Evolutionary conservation across 2,113 vertebrate species (phyloP), one percentile per base, ranked within the genome.

Genomic region (Gasterosteus nipponicus): DNA sequence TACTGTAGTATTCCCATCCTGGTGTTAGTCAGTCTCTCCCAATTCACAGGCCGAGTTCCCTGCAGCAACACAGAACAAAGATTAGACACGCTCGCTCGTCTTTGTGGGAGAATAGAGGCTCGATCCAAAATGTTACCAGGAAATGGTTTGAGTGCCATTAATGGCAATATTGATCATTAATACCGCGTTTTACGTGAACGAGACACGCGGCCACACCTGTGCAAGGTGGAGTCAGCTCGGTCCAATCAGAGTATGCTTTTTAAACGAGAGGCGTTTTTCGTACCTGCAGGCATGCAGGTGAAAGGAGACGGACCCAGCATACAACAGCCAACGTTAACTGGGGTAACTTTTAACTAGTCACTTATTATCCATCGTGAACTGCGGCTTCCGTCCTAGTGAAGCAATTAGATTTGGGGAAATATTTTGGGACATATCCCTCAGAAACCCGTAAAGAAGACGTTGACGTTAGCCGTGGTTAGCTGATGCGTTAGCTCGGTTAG

Each of bases 1-100:
- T 63, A 62, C 31, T 62, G 70, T 4, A 75, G 54, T 12, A 65
- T 53, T 87, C 63, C 81, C 90, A 92, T 92, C 64, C 41, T 70
- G 67, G 78, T 78, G 86, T 81, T 79, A 89, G 22, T 57, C 35
- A 64, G 54, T 77, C 31, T 59, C 38, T 63, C 56, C 38, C 44
- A 77, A 56, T 66, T 87, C 31, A 67, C 31, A 35, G 44, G 46
- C 59, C 49, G 54, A 49, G 66, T 75, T 72, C 90, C 81, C 89
- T 93, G 90, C 82, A 86, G 51, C 11, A 77, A 31, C 44, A 70
- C n/a, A 77, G 7, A 67, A 59, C 31, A 87, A 26, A 26, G 10
- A 54, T 26, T 54, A 7, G 31, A 57, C 53, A 29, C 2, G 11
- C 53, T 29, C 1, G 12, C 11, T 29, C 2, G 12, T 29, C 26